Evolutionary conservation across 2,113 vertebrate genomes (phyloP).

Genomic region (Rhinichthys klamathensis): DNA sequence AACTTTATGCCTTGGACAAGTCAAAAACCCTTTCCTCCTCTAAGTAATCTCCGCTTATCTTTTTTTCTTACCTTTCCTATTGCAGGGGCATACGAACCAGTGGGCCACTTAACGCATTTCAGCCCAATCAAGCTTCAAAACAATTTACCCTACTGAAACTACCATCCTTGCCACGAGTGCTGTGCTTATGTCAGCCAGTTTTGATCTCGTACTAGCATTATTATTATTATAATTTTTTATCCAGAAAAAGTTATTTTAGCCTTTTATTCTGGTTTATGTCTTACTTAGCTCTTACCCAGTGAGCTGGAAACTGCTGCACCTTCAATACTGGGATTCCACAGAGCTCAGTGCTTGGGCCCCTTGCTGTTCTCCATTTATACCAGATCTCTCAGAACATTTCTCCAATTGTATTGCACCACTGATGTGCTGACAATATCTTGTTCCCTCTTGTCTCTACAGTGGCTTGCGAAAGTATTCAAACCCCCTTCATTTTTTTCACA

Average conservation of each 20-base stretch:
- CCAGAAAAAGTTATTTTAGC: background rate
- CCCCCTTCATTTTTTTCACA: too few species aligned
- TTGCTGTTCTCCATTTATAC: slow-evolving; percentile 15
- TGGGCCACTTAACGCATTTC: background rate
- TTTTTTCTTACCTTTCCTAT: background rate
- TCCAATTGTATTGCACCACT: background rate
- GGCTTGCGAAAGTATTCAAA: too few species aligned
- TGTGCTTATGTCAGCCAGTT: slow-evolving; percentile 1
- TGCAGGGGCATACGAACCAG: background rate
- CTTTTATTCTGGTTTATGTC: background rate
- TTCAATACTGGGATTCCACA: background rate
- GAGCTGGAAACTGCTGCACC: background rate
- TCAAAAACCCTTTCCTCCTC: background rate
- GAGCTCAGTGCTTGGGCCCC: background rate
- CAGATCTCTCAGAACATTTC: background rate
- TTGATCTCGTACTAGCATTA: background rate
- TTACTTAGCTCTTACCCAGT: slow-evolving; percentile 3
- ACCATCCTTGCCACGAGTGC: background rate
- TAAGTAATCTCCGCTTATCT: background rate
- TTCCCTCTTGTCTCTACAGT: background rate
- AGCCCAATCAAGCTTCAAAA: slow-evolving; percentile 11
- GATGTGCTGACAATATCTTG: background rate
- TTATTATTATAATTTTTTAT: background rate
- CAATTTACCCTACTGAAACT: background rate
- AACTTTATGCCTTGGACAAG: background rate